A percentile compares a stretch with the other conserved stretches of the same genome.
phyloP scores from a whole-genome alignment of 2,113 vertebrate genomes.

The Agapornis roseicollis region DNA sequence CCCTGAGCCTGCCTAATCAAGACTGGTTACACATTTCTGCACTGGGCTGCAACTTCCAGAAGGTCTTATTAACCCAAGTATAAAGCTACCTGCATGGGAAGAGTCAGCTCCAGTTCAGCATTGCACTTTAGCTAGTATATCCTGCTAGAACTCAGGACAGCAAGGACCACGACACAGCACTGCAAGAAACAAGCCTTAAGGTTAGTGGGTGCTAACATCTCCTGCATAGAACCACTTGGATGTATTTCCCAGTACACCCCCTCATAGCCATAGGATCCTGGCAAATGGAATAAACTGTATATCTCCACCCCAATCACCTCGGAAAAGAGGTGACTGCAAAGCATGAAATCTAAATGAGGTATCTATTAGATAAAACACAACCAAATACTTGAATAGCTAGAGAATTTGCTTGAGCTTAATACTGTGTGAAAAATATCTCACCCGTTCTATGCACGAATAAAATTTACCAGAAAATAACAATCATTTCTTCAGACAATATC shows the following conservation, averaged over 20 bases:
- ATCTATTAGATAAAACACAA: not conserved
- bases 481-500: not conserved
- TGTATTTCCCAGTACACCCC: not conserved
- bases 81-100: not conserved
- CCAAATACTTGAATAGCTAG: not conserved
- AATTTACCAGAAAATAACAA: not conserved
- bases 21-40: not conserved
- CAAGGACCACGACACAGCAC: not conserved
- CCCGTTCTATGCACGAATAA: not conserved
- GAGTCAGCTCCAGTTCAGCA: not conserved
- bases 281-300: not conserved
- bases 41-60: not conserved
- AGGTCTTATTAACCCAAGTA: not conserved
- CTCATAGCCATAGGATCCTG: fast-evolving
- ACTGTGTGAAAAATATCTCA: not conserved
- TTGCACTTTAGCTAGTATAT: not conserved
- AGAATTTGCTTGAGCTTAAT: not conserved
- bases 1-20: not conserved
- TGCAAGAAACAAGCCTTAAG: not conserved
- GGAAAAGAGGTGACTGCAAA: not conserved
- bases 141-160: not conserved
- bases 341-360: not conserved
- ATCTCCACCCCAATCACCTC: not conserved
- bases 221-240: not conserved
- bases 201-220: not conserved